Conservation (phyloP, 2,797 vertebrate species). For the Anableps anableps region DNA sequence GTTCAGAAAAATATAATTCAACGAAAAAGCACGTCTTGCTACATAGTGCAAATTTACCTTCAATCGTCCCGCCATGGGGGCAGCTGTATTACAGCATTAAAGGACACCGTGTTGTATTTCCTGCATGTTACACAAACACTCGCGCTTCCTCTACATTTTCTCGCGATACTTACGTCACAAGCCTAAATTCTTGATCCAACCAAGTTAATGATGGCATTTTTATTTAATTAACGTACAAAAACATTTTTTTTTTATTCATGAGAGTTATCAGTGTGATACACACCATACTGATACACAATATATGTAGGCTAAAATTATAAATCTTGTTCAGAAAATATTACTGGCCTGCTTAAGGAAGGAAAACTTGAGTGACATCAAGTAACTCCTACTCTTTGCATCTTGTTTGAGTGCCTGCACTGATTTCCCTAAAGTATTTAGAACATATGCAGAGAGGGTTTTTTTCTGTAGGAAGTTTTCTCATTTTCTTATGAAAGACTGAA, state of each 20-base stretch:
- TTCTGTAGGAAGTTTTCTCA: conserved; percentile 59
- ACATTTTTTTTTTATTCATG: not conserved
- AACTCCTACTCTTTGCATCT: conserved; percentile 81
- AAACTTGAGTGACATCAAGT: conserved; percentile 30
- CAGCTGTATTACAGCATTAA: conserved; percentile 30
- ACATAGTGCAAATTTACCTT: conserved; percentile 70
- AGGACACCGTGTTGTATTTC: conserved; percentile 31
- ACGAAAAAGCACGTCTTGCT: not conserved
- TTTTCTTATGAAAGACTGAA: conserved; percentile 72
- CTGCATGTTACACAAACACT: conserved; percentile 53
- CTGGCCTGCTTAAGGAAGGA: not conserved
- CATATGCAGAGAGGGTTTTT: conserved; percentile 68
- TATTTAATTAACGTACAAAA: not conserved
- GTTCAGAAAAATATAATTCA: not conserved
- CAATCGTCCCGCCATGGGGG: conserved; percentile 77
- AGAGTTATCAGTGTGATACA: not conserved
- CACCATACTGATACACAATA: not conserved
- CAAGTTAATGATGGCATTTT: not conserved
- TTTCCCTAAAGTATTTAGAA: conserved; percentile 82
- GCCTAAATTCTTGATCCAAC: not conserved
- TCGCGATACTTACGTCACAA: conserved; percentile 62
- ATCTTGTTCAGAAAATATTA: not conserved
- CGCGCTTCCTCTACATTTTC: conserved; percentile 38
- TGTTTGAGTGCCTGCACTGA: conserved; percentile 76
- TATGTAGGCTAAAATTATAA: not conserved